Evolutionary conservation across 2,888 invertebrate species (phyloP).

Genomic region (Cryptops parisi): DNA sequence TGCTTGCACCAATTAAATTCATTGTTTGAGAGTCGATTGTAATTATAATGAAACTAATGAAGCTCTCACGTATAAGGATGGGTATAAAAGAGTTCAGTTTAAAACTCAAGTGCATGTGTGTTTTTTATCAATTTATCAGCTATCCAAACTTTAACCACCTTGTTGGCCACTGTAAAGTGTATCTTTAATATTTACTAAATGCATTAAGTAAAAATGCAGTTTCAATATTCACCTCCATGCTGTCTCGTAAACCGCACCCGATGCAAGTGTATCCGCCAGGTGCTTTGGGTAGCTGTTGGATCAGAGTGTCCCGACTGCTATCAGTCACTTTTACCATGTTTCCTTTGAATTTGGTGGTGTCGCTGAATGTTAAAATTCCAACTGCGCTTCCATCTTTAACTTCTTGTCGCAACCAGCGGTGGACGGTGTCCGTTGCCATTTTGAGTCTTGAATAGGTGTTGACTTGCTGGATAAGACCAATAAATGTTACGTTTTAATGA

Average conservation of each 20-base stretch:
- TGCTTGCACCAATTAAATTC: no score
- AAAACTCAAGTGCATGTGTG: no score
- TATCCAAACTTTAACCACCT: no score
- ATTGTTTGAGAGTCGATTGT: no score
- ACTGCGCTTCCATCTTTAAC: not conserved
- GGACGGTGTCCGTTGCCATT: not conserved
- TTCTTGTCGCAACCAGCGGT: slow-evolving; percentile 1
- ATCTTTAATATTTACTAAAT: no score
- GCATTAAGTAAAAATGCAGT: no score
- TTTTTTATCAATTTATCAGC: no score
- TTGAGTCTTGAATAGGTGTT: not conserved
- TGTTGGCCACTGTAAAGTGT: no score
- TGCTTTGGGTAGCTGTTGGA: not conserved
- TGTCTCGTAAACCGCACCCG: slow-evolving; percentile 13
- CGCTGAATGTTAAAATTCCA: not conserved
- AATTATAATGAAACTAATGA: no score
- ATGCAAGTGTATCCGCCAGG: slow-evolving; percentile 12
- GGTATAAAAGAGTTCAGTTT: no score
- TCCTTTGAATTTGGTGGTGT: no score
- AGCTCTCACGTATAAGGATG: no score
- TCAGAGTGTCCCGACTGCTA: not conserved
- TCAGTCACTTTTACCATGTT: not conserved
- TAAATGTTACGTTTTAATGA: not conserved
- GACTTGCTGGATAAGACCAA: not conserved
- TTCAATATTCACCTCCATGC: slow-evolving; percentile 4